Conservation (phyloP, 2,888 invertebrate genomes). For the Priapulus caudatus region DNA sequence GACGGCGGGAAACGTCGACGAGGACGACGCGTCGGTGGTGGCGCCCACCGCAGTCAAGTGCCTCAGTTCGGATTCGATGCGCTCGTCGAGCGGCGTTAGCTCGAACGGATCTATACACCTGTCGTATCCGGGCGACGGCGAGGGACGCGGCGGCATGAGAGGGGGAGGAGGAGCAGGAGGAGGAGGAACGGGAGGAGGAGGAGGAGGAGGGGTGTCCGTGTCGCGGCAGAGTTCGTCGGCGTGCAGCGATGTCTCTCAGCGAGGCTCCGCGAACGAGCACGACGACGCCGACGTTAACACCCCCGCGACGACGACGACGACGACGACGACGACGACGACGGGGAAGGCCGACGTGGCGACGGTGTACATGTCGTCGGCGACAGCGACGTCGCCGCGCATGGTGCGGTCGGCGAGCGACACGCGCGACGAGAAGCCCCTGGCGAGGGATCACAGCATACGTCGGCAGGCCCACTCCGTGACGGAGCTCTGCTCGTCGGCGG, state of each 20-base stretch:
- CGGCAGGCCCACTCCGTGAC: neutral
- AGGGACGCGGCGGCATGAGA: neutral
- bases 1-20: constrained; percentile 29
- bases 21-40: constrained; percentile 23
- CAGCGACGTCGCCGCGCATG: neutral
- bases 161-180: constrained; percentile 30
- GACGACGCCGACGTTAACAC: neutral
- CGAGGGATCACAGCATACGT: neutral
- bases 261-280: neutral
- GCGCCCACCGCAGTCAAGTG: constrained; percentile 23
- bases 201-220: neutral
- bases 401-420: neutral
- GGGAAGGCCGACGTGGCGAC: neutral
- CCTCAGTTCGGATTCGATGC: constrained; percentile 38
- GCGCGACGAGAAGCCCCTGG: neutral
- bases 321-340: neutral
- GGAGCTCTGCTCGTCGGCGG: too few species aligned
- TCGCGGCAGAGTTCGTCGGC: neutral
- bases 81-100: constrained; percentile 41
- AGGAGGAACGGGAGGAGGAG: constrained; percentile 28
- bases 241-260: neutral
- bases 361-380: too few species aligned
- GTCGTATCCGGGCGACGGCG: neutral
- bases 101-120: constrained; percentile 39
- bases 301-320: neutral